Evolutionary conservation across 2,888 invertebrate genomes (phyloP), one percentile per base, ranked within the genome.

Genomic region (Andrena minutula): DNA sequence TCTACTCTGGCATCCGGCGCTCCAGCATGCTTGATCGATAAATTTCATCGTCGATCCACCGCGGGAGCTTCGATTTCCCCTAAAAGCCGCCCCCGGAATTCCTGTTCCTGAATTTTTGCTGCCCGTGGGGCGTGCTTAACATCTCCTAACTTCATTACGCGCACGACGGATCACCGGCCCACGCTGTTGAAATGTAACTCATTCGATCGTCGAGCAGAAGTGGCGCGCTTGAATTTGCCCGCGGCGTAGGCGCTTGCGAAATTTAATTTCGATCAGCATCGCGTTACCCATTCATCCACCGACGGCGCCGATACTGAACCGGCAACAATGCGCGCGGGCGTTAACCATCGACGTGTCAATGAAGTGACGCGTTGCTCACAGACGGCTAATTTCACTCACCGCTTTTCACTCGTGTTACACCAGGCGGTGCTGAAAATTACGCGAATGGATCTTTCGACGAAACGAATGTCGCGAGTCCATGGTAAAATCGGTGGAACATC

Each of bases 251-350:
- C 49, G 2, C 5, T 35, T 1, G 56, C 53, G n/a, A 41, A 65
- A 79, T 78, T 58, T 60, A 70, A 78, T 79, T 79, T 49, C 79
- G 56, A 70, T 74, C 61, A 23, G 28, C 64, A 16, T 26, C 4
- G 0, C 28, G 70, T 70, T 64, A 49, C 10, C 30, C 20, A 16
- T 20, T 3, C 58, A 10, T 23, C 49, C 16, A 8, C n/a, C 28
- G 20, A 12, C 23, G 16, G 10, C 47, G 12, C 47, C 63, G 12
- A 69, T 64, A 77, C 60, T 30, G 23, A 58, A 51, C 64, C 70
- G 32, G 10, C 23, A 28, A 64, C 12, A 16, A 35, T 41, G 23
- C 2, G 8, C 2, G 8, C 2, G 35, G 7, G 0, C 35, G 20
- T 30, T 70, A 56, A 47, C 49, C 8, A 26, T 12, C 10, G 23